Conservation (phyloP, 2,113 vertebrate genomes). For the Epinephelus fuscoguttatus region DNA sequence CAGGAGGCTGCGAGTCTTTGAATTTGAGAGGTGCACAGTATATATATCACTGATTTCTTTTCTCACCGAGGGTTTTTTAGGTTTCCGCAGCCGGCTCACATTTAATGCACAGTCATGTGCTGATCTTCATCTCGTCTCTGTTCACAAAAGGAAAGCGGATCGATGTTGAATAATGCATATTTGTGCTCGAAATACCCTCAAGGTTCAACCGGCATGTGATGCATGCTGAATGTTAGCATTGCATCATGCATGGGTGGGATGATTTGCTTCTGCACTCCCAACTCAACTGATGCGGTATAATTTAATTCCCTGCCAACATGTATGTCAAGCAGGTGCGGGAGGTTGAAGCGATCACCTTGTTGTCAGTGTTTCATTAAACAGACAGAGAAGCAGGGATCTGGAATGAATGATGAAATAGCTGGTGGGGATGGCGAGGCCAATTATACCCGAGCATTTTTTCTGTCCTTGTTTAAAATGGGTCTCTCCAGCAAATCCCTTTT, state of each 20-base stretch:
- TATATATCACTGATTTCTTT: constrained; percentile 7
- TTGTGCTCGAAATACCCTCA: constrained; percentile 34
- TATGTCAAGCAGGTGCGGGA: constrained; percentile 51
- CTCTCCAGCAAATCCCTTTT: constrained; percentile 5
- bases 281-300: constrained; percentile 55
- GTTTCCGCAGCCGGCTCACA: constrained; percentile 7
- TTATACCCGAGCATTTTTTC: constrained; percentile 1
- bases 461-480: constrained; percentile 16
- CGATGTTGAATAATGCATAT: constrained; percentile 48
- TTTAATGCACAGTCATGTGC: constrained; percentile 8
- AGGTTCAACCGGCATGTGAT: constrained; percentile 16
- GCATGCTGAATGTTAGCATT: constrained; percentile 30
- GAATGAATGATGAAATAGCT: constrained; percentile 44
- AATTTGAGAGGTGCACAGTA: constrained; percentile 20
- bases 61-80: neutral
- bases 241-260: constrained; percentile 43
- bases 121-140: constrained; percentile 24
- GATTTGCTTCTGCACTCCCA: constrained; percentile 44
- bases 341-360: constrained; percentile 37
- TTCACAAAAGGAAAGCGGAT: constrained; percentile 39
- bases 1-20: constrained; percentile 12
- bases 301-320: constrained; percentile 58
- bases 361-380: constrained; percentile 44
- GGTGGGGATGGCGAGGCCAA: constrained; percentile 7
- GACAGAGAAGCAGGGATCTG: constrained; percentile 27